Evolutionary conservation across 2,113 vertebrate species (phyloP).

Genomic region (Oreochromis aureus): DNA sequence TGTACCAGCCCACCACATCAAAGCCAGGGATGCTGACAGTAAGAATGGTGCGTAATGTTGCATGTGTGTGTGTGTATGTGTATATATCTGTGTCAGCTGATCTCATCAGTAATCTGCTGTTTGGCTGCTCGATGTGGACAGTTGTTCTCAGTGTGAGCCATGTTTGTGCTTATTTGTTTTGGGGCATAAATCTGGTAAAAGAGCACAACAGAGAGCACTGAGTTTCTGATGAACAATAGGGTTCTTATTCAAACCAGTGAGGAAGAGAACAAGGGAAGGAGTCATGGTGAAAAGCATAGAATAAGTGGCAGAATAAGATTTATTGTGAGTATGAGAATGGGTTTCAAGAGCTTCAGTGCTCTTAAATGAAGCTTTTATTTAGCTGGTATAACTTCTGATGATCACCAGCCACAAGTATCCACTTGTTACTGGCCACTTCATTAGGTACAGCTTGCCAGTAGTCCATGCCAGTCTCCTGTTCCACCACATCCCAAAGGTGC

Average conservation of each 20-base stretch:
- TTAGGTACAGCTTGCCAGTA: neutral
- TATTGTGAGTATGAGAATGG: neutral
- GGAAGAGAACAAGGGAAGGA: neutral
- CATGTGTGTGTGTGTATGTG: neutral
- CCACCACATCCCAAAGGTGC: neutral
- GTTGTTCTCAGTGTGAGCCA: neutral
- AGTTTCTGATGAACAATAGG: neutral
- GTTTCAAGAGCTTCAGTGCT: neutral
- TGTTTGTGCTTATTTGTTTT: conserved; percentile 3
- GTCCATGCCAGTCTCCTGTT: neutral
- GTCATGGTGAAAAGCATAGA: neutral
- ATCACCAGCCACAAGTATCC: neutral
- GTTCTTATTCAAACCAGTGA: neutral
- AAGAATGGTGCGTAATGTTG: neutral
- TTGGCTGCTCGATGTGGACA: neutral
- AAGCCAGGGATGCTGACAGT: conserved; percentile 39
- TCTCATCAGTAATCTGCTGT: conserved; percentile 45
- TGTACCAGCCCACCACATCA: conserved; percentile 44
- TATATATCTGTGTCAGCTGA: conserved; percentile 10
- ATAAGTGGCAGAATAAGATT: neutral
- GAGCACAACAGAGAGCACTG: neutral
- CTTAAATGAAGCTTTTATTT: neutral
- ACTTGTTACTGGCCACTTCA: neutral
- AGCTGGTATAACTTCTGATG: neutral
- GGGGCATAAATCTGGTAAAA: neutral